Percentiles rank a stretch among this genome's conserved stretches.
Evolutionary conservation across 1,140 invertebrate species (phyloP).

Genomic region (Brachionus manjavacas): DNA sequence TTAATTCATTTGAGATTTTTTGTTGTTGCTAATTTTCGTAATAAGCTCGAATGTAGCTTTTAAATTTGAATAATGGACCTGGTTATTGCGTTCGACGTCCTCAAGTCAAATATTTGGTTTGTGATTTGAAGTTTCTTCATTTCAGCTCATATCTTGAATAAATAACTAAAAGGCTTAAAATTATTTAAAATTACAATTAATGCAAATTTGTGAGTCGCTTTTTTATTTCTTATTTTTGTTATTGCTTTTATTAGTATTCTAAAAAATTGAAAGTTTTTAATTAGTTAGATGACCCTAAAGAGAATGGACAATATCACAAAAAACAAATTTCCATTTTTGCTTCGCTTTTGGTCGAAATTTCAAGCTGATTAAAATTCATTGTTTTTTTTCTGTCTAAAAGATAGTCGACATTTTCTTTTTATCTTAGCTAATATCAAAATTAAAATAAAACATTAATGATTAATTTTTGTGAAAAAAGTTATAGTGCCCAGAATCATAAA

Average conservation of each 20-base stretch:
- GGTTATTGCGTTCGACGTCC: not conserved
- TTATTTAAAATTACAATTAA: constrained; percentile 37
- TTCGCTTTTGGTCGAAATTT: not conserved
- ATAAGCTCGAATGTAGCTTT: not conserved
- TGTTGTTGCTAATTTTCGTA: not conserved
- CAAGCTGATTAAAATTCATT: not conserved
- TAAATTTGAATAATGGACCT: not conserved
- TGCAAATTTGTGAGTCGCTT: not conserved
- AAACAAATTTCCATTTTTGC: constrained; percentile 28
- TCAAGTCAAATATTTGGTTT: constrained; percentile 4
- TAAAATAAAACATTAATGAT: not conserved
- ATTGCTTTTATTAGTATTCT: constrained; percentile 25
- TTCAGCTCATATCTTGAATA: not conserved
- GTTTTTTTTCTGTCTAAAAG: not conserved
- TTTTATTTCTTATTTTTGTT: constrained; percentile 4
- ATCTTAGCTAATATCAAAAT: not conserved
- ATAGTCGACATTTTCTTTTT: not conserved
- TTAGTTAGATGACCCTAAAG: constrained; percentile 10
- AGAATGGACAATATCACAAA: constrained; percentile 2
- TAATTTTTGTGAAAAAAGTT: not conserved
- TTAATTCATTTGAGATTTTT: not conserved
- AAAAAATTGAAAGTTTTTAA: constrained; percentile 19
- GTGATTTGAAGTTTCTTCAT: constrained; percentile 24
- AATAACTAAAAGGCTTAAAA: constrained; percentile 27
- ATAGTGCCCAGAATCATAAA: too few species aligned